Evolutionary conservation across 2,888 invertebrate genomes (phyloP).

Genomic region (Desoria tigrina): DNA sequence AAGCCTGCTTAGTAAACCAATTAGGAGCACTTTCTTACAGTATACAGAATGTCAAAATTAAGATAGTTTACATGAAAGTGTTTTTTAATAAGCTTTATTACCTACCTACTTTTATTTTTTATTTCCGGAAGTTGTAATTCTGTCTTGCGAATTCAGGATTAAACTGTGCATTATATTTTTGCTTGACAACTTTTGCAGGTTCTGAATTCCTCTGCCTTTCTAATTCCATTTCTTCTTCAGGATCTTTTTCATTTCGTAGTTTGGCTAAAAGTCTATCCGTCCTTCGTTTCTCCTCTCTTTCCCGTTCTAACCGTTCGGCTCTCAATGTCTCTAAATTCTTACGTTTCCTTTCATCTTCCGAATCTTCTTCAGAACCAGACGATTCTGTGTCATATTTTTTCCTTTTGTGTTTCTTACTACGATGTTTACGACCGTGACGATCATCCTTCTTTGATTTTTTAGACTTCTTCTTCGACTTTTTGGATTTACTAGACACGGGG

Average conservation of each 20-base stretch:
- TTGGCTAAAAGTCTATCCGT: conserved; percentile 72
- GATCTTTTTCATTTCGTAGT: conserved; percentile 62
- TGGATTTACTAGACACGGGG: conserved; percentile 33
- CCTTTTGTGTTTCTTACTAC: no score
- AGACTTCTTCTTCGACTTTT: conserved; percentile 54
- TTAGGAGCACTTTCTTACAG: no score
- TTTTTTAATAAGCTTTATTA: no score
- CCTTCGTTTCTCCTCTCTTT: conserved; percentile 73
- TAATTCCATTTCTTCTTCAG: conserved; percentile 29
- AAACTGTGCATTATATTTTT: conserved; percentile 94
- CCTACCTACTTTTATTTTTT: no score
- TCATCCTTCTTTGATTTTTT: conserved; percentile 45
- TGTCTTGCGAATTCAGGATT: conserved; percentile 88
- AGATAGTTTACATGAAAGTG: no score
- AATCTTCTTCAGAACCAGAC: conserved; percentile 53
- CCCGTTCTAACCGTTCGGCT: conserved; percentile 76
- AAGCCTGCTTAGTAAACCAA: no score
- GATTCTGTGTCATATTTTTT: not conserved
- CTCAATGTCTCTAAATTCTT: conserved; percentile 68
- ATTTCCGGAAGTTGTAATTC: conserved; percentile 61
- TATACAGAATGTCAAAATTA: no score
- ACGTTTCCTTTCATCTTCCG: conserved; percentile 55
- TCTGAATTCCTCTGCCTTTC: conserved; percentile 1
- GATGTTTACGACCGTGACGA: conserved; percentile 17
- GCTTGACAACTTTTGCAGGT: conserved; percentile 57